phyloP scores from a whole-genome alignment of 1,140 invertebrate genomes.

The Hypothenemus hampei region DNA sequence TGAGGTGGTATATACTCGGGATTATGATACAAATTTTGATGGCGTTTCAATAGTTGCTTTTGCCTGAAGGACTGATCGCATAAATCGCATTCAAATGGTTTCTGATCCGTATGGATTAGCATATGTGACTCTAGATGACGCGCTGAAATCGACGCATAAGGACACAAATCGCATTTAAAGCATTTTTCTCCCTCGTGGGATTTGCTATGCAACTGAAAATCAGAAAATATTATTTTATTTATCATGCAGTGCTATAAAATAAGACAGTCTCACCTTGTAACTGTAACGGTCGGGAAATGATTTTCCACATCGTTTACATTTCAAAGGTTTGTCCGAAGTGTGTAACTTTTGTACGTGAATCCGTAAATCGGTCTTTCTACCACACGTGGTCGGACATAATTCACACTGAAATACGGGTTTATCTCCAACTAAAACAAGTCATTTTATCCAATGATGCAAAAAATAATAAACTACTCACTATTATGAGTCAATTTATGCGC shows the following conservation, averaged over 20 bases:
- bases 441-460: not conserved
- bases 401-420: constrained; percentile 95
- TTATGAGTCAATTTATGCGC: constrained; percentile 93
- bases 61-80: constrained; percentile 82
- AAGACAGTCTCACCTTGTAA: constrained; percentile 52
- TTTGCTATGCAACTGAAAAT: constrained; percentile 60
- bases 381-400: constrained; percentile 93
- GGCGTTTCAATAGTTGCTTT: constrained; percentile 85
- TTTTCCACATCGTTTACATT: constrained; percentile 91
- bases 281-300: constrained; percentile 84
- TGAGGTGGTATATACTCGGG: constrained; percentile 84
- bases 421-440: constrained; percentile 62
- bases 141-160: constrained; percentile 88
- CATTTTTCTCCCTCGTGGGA: constrained; percentile 97
- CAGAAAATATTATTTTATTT: not conserved
- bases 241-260: not conserved
- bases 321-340: constrained; percentile 85
- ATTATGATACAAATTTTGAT: constrained; percentile 93
- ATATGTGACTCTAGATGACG: constrained; percentile 94
- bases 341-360: constrained; percentile 96
- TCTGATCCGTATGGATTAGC: constrained; percentile 91
- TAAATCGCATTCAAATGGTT: constrained; percentile 78
- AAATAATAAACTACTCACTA: constrained; percentile 54
- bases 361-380: constrained; percentile 91
- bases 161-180: constrained; percentile 92